A percentile compares a stretch with the other conserved stretches of the same genome.
Conservation (phyloP, 2,888 invertebrate genomes). For the Apomyelois bistriatella region DNA sequence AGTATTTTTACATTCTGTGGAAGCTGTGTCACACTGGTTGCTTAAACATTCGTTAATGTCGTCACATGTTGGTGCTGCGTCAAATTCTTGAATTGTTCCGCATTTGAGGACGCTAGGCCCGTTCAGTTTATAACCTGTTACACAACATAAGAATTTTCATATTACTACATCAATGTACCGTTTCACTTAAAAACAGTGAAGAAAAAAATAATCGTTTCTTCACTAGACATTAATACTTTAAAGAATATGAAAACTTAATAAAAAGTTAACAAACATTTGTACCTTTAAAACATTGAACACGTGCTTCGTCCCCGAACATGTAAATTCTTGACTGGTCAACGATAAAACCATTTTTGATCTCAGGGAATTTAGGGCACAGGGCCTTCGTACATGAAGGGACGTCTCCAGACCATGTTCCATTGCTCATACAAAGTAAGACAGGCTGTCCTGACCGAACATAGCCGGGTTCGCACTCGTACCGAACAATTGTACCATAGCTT, state of each 20-base stretch:
- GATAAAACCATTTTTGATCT: constrained; percentile 92
- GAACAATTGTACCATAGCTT: constrained; percentile 95
- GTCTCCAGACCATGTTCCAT: constrained; percentile 96
- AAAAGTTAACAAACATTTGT: constrained; percentile 9
- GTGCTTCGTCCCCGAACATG: constrained; percentile 92
- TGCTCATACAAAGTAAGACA: constrained; percentile 95
- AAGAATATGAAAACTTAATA: too few species aligned
- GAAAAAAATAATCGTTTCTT: too few species aligned
- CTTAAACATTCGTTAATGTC: constrained; percentile 95
- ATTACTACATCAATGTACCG: too few species aligned
- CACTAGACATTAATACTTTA: too few species aligned
- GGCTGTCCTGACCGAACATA: constrained; percentile 93
- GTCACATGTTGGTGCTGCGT: constrained; percentile 92
- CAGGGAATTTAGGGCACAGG: constrained; percentile 86
- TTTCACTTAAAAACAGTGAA: too few species aligned
- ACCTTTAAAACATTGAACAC: constrained; percentile 92
- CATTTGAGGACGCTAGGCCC: constrained; percentile 92
- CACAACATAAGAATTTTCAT: neutral
- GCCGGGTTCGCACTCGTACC: constrained; percentile 95
- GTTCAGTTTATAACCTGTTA: constrained; percentile 88
- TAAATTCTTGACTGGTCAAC: constrained; percentile 88
- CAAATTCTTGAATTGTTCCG: constrained; percentile 90
- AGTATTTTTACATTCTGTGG: constrained; percentile 94
- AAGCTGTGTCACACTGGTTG: constrained; percentile 93
- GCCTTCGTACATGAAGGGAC: constrained; percentile 92